These are phyloP conservation scores for Bucorvus abyssinicus DNA, from an alignment of 2,797 vertebrate species.

Conservation along the genomic window DNA sequence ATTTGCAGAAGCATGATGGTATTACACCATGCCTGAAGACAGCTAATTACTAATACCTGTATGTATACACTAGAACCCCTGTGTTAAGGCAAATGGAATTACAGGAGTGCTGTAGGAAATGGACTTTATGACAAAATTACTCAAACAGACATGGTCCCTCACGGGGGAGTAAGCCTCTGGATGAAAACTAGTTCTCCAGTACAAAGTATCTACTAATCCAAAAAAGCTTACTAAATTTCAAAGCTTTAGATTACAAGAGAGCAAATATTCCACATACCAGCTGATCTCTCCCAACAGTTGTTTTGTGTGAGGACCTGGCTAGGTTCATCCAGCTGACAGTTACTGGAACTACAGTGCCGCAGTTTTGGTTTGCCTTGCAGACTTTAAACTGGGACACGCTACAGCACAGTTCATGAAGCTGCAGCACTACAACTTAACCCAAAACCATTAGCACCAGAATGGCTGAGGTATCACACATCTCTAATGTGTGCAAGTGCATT, in stretches of 20 bases:
- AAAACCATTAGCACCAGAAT: not conserved
- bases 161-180: not conserved
- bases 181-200: not conserved
- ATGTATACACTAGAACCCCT: not conserved
- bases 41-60: not conserved
- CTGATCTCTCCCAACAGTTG: not conserved
- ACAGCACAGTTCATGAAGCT: not conserved
- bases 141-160: not conserved
- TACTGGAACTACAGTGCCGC: not conserved
- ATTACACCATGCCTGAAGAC: not conserved
- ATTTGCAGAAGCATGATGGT: not conserved
- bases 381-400: not conserved
- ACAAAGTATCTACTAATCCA: not conserved
- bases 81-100: not conserved
- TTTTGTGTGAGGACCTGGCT: not conserved
- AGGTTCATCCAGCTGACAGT: not conserved
- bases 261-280: not conserved
- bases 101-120: not conserved
- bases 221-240: not conserved
- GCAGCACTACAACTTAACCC: not conserved
- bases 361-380: not conserved
- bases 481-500: not conserved
- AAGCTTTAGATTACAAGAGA: too few species aligned
- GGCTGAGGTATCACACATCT: not conserved
- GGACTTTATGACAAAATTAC: not conserved